Conservation (phyloP, 2,113 vertebrate species). For the Stomatorhinus ivindoensis region DNA sequence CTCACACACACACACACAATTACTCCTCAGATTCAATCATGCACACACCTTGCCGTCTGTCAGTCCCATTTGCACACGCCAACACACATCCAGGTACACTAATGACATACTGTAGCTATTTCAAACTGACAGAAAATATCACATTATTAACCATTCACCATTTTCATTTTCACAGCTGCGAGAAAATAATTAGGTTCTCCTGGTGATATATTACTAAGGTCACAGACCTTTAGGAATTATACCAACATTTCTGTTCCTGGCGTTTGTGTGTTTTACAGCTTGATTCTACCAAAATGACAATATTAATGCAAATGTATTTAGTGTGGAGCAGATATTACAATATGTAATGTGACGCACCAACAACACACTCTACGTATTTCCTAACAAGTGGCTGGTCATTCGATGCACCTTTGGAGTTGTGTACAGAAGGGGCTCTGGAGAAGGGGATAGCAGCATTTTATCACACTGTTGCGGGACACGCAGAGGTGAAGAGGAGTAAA, state of each 20-base stretch:
- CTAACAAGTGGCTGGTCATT: not conserved
- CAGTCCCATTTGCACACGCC: not conserved
- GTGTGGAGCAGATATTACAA: not conserved
- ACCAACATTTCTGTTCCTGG: not conserved
- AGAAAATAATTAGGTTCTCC: not conserved
- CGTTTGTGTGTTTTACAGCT: not conserved
- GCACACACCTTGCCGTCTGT: not conserved
- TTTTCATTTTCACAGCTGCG: not conserved
- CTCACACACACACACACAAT: not conserved
- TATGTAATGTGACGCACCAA: not conserved
- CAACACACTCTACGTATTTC: not conserved
- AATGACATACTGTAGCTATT: not conserved
- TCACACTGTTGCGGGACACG: constrained; percentile 53
- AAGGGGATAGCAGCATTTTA: constrained; percentile 55
- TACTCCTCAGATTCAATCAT: not conserved
- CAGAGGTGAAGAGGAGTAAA: constrained; percentile 53
- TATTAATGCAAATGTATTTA: not conserved
- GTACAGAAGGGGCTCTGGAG: constrained; percentile 49
- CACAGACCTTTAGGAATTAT: not conserved
- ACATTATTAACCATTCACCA: not conserved
- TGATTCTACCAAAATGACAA: not conserved
- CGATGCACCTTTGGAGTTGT: not conserved
- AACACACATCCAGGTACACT: not conserved
- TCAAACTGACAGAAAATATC: not conserved
- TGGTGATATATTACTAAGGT: not conserved